Conservation (phyloP, 2,113 vertebrate species). For the Rhinopomastus cyanomelas region DNA sequence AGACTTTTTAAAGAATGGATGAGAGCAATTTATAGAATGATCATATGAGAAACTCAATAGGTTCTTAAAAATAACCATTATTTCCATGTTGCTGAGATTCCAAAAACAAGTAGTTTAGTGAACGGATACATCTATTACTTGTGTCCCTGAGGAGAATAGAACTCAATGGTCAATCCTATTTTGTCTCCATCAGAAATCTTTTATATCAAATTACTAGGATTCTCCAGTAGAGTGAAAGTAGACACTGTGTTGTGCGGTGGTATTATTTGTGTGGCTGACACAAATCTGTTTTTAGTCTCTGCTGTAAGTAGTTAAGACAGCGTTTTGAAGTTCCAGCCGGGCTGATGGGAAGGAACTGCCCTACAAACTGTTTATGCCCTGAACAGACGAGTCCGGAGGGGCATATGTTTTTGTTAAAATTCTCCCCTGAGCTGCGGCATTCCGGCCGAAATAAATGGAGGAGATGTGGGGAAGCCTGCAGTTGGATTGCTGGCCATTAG, state of each 20-base stretch:
- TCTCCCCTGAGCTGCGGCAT: slow-evolving; percentile 54
- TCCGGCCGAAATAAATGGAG: slow-evolving; percentile 65
- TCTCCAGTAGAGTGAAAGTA: background rate
- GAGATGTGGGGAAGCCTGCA: slow-evolving; percentile 69
- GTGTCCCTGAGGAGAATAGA: background rate
- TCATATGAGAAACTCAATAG: background rate
- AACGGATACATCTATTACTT: background rate
- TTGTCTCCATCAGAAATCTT: background rate
- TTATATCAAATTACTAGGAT: background rate
- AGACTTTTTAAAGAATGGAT: background rate
- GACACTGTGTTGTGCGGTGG: background rate
- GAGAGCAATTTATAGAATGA: background rate
- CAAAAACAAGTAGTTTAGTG: background rate
- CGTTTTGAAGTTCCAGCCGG: slow-evolving; percentile 45
- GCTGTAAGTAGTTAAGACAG: background rate
- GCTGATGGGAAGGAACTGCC: slow-evolving; percentile 9
- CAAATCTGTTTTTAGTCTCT: slow-evolving; percentile 6
- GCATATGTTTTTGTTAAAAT: slow-evolving; percentile 56
- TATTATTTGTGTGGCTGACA: slow-evolving; percentile 1
- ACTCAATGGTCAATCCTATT: background rate
- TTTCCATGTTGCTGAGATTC: background rate
- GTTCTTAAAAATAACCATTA: background rate
- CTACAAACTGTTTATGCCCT: slow-evolving; percentile 59
- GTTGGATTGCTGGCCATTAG: slow-evolving; percentile 74
- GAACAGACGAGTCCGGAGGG: slow-evolving; percentile 48